Conservation (phyloP, 2,113 vertebrate species). For the Anser brachyrhynchus region DNA sequence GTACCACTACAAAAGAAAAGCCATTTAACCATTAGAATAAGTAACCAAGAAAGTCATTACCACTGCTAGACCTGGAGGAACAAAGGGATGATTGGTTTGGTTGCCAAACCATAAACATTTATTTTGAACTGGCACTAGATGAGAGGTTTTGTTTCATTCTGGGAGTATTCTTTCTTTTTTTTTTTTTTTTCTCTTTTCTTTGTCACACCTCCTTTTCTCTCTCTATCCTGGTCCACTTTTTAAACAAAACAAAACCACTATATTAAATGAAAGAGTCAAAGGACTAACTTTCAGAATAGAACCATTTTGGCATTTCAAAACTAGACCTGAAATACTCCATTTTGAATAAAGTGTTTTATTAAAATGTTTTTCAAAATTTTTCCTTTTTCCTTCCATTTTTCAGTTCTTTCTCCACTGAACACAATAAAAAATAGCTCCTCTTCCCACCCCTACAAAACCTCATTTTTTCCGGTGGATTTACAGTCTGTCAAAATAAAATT, state of each 20-base stretch:
- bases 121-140: neutral
- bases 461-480: neutral
- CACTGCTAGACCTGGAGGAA: neutral
- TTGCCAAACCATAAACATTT: neutral
- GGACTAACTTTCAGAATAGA: neutral
- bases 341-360: neutral
- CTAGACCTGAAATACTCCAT: neutral
- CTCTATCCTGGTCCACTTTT: neutral
- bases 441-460: neutral
- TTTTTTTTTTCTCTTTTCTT: neutral
- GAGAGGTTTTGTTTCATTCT: neutral
- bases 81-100: neutral
- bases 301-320: neutral
- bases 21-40: neutral
- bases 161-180: neutral
- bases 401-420: neutral
- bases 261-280: neutral
- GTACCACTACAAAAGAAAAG: neutral
- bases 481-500: neutral
- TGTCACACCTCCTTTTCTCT: neutral
- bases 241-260: neutral
- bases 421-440: neutral
- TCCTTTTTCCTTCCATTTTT: neutral
- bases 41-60: neutral
- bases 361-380: neutral